Evolutionary conservation across 2,888 invertebrate species (phyloP).

Genomic region (Amiota mariae): DNA sequence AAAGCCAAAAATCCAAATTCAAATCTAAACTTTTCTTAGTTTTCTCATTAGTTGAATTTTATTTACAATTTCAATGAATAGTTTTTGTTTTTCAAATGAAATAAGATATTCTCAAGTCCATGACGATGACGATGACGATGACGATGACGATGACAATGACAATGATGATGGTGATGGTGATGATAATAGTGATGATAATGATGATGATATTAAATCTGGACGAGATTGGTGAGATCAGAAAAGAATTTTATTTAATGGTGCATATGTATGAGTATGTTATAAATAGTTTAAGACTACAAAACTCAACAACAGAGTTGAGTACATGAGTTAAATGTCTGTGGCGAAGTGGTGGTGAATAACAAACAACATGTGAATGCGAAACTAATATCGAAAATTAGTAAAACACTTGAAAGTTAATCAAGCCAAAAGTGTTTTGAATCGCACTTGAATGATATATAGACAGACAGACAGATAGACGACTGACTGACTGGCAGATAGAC

Average conservation of each 20-base stretch:
- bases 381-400: slow-evolving; percentile 10
- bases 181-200: neutral
- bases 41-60: neutral
- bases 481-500: neutral
- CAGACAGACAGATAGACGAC: neutral
- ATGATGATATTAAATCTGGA: neutral
- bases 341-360: too few relatives aligned
- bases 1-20: too few relatives aligned
- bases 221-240: neutral
- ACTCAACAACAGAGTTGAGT: neutral
- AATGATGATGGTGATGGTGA: too few relatives aligned
- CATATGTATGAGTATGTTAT: too few relatives aligned
- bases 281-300: neutral
- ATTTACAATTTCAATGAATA: slow-evolving; percentile 17
- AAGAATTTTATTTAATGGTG: neutral
- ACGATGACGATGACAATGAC: neutral
- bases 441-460: neutral
- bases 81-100: too few relatives aligned
- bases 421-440: slow-evolving; percentile 2
- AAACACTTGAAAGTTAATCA: slow-evolving; percentile 22
- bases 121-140: neutral
- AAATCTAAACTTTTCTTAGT: too few relatives aligned
- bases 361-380: neutral
- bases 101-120: too few relatives aligned
- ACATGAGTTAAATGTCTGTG: neutral